These are phyloP conservation scores for Pholis gunnellus DNA, from an alignment of 2,113 vertebrate genomes.

Conservation along the genomic window DNA sequence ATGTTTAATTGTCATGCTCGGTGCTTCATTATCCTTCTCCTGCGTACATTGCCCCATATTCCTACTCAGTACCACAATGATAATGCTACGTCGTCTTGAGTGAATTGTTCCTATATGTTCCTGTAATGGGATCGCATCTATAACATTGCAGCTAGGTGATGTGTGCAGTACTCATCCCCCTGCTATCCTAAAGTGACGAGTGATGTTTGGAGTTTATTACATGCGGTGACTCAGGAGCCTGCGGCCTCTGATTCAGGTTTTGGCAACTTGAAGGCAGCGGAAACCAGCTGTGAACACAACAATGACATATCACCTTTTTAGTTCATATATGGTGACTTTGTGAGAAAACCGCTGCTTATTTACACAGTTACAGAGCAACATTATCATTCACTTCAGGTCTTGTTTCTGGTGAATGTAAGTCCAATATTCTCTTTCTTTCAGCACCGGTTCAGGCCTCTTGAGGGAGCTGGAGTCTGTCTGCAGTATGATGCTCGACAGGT, in stretches of 20 bases:
- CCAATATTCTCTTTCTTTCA: too few relatives aligned
- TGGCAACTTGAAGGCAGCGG: too few relatives aligned
- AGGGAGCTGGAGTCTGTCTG: too few relatives aligned
- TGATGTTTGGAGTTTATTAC: constrained; percentile 30
- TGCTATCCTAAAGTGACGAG: constrained; percentile 23
- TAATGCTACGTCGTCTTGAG: neutral
- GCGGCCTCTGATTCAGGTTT: constrained; percentile 2
- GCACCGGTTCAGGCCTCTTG: too few relatives aligned
- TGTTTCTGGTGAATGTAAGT: too few relatives aligned
- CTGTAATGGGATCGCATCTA: neutral
- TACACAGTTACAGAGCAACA: too few relatives aligned
- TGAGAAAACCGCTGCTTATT: too few relatives aligned
- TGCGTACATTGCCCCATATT: neutral
- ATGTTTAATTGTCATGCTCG: neutral
- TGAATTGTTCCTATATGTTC: neutral
- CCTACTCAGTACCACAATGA: neutral
- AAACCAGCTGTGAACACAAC: too few relatives aligned
- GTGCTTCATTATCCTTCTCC: neutral
- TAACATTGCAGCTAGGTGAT: neutral
- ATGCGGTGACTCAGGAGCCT: constrained; percentile 15
- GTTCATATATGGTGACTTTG: too few relatives aligned
- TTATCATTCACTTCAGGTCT: too few relatives aligned
- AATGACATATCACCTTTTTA: too few relatives aligned
- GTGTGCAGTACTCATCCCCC: neutral
- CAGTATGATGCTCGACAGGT: too few relatives aligned